Evolutionary conservation across 2,113 vertebrate genomes (phyloP).

Genomic region (Callopanchax toddi): DNA sequence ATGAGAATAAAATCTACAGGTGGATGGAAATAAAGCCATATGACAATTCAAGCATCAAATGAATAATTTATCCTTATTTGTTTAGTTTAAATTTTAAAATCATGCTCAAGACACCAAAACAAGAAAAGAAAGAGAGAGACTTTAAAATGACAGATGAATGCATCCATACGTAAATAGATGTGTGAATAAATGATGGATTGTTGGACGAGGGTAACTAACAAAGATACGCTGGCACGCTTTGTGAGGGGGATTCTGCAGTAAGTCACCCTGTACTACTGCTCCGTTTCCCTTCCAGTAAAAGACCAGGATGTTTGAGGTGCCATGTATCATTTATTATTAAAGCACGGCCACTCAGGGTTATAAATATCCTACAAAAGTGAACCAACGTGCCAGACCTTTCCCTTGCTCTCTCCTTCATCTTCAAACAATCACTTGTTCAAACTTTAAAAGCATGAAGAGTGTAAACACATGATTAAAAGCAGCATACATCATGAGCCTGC

Average conservation of each 20-base stretch:
- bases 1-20: no score
- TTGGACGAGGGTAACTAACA: conserved; percentile 34
- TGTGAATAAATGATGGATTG: conserved; percentile 58
- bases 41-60: conserved; percentile 12
- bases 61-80: conserved; percentile 25
- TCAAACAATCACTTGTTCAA: conserved; percentile 26
- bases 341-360: conserved; percentile 64
- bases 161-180: conserved; percentile 15
- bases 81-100: not conserved
- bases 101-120: conserved; percentile 2
- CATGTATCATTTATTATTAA: conserved; percentile 74
- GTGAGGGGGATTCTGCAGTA: conserved; percentile 5
- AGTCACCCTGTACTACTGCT: conserved; percentile 37
- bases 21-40: conserved; percentile 8
- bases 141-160: conserved; percentile 6
- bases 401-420: conserved; percentile 20
- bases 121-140: conserved; percentile 14
- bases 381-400: conserved; percentile 40
- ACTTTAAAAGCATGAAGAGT: conserved; percentile 21
- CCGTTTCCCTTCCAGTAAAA: conserved; percentile 53
- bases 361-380: conserved; percentile 67
- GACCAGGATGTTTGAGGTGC: conserved; percentile 71
- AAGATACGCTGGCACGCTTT: conserved; percentile 11
- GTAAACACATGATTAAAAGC: not conserved
- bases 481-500: not conserved